Base-by-base conservation (phyloP, 2,113 vertebrate genomes). In the Leptocoma aspasia region DNA sequence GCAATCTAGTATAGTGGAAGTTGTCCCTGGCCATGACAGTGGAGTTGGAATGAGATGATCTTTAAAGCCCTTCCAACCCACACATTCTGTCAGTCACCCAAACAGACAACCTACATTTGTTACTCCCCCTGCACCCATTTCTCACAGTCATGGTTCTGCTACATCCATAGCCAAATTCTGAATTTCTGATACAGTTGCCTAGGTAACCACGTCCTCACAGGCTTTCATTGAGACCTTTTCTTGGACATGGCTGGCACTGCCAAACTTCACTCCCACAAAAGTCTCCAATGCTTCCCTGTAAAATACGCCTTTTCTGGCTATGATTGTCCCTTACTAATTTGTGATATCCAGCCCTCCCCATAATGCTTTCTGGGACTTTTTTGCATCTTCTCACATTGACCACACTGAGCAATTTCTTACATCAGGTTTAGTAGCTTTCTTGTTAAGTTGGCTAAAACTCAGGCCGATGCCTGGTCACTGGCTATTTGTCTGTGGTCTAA, bases 391-490 rank as follows among this genome's bases (percentile, higher is more conserved):
- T 82, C 44, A 26, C 13, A 6, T 44, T 53, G 7, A 7, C 33
- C 2, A 11, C 7, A 10, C 22, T 28, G 17, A 45, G 15, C 7
- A 42, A 26, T 28, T 73, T 77, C 35, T 81, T 45, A 13, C 3
- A 2, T 42, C 17, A 23, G 6, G 2, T 12, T 27, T 9, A 23
- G 26, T 19, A 56, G 10, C 42, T 60, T 64, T 60, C 15, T 16
- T 73, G 10, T 45, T 31, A 45, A 61, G 2, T 11, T 66, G 35
- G 16, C 5, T 87, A 30, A 79, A 41, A 3, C 7, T 77, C 54
- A 37, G 15, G 16, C 17, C 0, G 2, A 41, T 11, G 7, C 4
- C 7, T 39, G 15, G 13, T 11, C 8, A 11, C 33, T 57, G 11
- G 21, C 3, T 56, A 24, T 23, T 72, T 87, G 9, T 5, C 26